Evolutionary conservation across 1,140 invertebrate species (phyloP).

Genomic region (Metaphire vulgaris): DNA sequence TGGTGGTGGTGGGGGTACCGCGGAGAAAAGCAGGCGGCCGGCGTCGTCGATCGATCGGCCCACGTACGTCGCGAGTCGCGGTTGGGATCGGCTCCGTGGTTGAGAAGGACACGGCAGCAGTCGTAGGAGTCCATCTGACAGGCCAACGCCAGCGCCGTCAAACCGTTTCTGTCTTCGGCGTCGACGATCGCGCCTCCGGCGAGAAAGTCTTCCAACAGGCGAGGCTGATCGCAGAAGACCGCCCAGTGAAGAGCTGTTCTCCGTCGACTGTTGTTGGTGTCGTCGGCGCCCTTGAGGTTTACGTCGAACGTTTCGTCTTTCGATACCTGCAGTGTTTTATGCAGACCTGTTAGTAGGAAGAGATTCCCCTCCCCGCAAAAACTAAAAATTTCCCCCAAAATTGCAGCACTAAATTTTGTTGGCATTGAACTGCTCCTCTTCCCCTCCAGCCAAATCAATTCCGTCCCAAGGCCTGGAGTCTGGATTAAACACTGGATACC

Average conservation of each 20-base stretch:
- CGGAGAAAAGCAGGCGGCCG: neutral
- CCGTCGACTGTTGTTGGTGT: no score
- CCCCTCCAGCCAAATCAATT: no score
- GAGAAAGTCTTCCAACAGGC: neutral
- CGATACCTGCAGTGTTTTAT: no score
- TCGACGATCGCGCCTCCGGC: neutral
- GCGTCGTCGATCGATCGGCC: neutral
- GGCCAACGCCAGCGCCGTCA: neutral
- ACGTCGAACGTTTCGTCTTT: neutral
- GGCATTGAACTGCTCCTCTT: no score
- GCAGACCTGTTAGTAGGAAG: no score
- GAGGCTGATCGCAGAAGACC: neutral
- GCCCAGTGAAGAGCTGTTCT: neutral
- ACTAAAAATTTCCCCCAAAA: no score
- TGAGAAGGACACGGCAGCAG: neutral
- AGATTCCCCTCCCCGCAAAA: no score
- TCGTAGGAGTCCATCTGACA: neutral
- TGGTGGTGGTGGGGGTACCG: neutral
- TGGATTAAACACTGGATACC: no score
- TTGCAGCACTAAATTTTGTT: no score
- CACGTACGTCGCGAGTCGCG: neutral
- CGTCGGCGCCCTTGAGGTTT: neutral
- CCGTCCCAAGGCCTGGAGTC: no score
- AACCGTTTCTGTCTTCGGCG: neutral
- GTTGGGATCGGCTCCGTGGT: neutral